Base-by-base conservation (phyloP, 2,113 vertebrate genomes). In the Caracal caracal region DNA sequence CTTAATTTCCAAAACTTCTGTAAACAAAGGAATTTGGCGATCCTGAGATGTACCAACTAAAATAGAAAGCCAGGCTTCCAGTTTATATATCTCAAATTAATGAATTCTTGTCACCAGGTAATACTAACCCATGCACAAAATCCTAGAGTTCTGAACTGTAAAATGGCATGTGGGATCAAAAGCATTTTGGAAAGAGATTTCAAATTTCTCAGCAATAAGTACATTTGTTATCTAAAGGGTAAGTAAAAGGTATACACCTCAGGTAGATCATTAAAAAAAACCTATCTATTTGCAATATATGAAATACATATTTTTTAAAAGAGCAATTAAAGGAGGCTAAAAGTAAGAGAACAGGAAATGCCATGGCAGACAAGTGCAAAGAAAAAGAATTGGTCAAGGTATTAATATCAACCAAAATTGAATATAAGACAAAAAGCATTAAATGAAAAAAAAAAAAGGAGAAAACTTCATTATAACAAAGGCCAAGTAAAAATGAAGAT, bases 31-130 rank as follows among this genome's bases (percentile, higher is more conserved):
- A 79, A 88, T 19, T 63, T 78, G 43, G n/a, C 24, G 49, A 80
- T 81, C 17, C 10, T 75, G 24, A 73, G 33, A 65, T 4, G 53
- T 49, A 93, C 15, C 22, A 56, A 56, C 12, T 59, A 30, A 80
- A 84, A 84, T 35, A 78, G 56, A 91, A 92, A 80, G 24, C 13
- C 12, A 66, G 11, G 33, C 16, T 95, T 96, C 70, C 59, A 94
- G 51, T 8, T 33, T 56, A 8, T 80, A 73, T n/a, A 89, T 94
- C 49, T 92, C 33, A 92, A 89, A 87, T 78, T 94, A 76, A 80
- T 33, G 65, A 91, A 76, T 61, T 49, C 20, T n/a, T 71, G 35
- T n/a, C 37, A 68, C 19, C 12, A 65, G 15, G 24, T 70, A 37
- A 71, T 75, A 68, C 79, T 68, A 37, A 93, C 28, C 73, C 51